phyloP scores from a whole-genome alignment of 1,140 invertebrate genomes.

The Agrypnia vestita region DNA sequence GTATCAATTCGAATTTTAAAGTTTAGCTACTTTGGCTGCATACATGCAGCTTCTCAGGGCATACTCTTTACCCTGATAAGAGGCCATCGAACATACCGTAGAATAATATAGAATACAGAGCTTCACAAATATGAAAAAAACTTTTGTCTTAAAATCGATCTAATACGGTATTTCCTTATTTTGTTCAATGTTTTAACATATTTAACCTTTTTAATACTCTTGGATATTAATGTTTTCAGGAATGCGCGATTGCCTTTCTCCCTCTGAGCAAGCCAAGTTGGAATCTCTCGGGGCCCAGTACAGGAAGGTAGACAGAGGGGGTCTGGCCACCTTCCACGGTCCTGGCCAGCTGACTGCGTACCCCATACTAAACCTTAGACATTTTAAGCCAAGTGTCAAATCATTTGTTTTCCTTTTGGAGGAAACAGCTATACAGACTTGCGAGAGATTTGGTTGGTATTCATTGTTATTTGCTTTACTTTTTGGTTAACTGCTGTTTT shows the following conservation, averaged over 20 bases:
- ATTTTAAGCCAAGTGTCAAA: slow-evolving; percentile 84
- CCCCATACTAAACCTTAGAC: slow-evolving; percentile 91
- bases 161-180: no score
- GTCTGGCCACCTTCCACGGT: slow-evolving; percentile 98
- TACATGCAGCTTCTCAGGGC: no score
- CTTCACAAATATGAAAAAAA: no score
- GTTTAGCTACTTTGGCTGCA: no score
- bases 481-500: not conserved
- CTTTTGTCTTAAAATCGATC: no score
- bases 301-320: slow-evolving; percentile 91
- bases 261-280: slow-evolving; percentile 79
- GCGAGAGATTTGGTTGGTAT: slow-evolving; percentile 75
- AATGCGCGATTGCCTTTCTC: slow-evolving; percentile 79
- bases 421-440: slow-evolving; percentile 86
- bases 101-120: no score
- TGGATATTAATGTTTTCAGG: slow-evolving; percentile 67
- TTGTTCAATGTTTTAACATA: no score
- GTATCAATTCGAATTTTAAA: no score
- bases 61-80: no score
- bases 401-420: slow-evolving; percentile 92
- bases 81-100: no score
- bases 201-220: no score
- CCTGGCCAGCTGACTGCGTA: slow-evolving; percentile 98
- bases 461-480: not conserved
- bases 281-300: slow-evolving; percentile 90